Percentiles rank a stretch among this genome's conserved stretches.
Conservation (phyloP, 23 tunicate genomes). For the Styela plicata region DNA sequence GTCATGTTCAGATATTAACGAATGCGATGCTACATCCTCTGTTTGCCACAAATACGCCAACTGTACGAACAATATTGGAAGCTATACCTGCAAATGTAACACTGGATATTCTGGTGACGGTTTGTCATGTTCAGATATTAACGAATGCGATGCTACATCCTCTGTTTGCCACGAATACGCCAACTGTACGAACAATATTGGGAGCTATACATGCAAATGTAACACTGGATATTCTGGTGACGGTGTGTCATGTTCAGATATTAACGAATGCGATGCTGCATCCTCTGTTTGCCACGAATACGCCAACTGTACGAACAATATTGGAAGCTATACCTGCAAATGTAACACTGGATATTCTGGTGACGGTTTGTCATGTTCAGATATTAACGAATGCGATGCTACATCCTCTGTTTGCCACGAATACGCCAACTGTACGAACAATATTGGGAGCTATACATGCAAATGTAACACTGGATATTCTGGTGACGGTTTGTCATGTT, state of each 20-base stretch:
- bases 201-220: not conserved
- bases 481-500: not conserved
- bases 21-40: not conserved
- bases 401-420: not conserved
- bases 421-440: not conserved
- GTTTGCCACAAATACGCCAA: not conserved
- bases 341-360: not conserved
- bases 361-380: not conserved
- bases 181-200: not conserved
- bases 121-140: not conserved
- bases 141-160: not conserved
- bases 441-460: not conserved
- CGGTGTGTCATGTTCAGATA: not conserved
- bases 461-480: not conserved
- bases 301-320: not conserved
- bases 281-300: not conserved
- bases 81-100: not conserved
- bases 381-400: not conserved
- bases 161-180: not conserved
- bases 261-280: not conserved
- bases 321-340: not conserved
- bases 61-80: not conserved
- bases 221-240: not conserved
- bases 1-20: not conserved
- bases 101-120: not conserved